Evolutionary conservation across 2,113 vertebrate genomes (phyloP).

Genomic region (Amphilophus citrinellus): DNA sequence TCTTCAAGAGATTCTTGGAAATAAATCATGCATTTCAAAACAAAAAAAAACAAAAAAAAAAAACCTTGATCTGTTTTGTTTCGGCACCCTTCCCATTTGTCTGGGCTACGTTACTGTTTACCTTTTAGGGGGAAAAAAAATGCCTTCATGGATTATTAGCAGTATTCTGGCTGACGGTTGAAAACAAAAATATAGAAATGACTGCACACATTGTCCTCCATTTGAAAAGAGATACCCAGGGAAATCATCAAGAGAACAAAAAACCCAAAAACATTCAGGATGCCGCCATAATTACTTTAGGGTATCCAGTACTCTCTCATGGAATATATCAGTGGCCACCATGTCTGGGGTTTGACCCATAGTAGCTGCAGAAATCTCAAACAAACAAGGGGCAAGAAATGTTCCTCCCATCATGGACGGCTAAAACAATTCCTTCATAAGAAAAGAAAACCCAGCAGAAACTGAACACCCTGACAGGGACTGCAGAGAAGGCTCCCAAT

Average conservation of each 20-base stretch:
- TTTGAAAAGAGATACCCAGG: constrained; percentile 82
- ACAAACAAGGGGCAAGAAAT: constrained; percentile 58
- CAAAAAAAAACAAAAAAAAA: constrained; percentile 15
- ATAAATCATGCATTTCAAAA: constrained; percentile 43
- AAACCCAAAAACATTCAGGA: constrained; percentile 67
- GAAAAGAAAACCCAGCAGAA: constrained; percentile 27
- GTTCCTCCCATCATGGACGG: constrained; percentile 55
- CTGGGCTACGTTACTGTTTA: constrained; percentile 54
- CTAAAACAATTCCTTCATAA: constrained; percentile 18
- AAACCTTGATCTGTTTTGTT: constrained; percentile 58
- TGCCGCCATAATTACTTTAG: constrained; percentile 81
- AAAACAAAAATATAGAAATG: constrained; percentile 81
- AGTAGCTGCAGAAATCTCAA: constrained; percentile 59
- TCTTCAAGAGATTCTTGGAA: constrained; percentile 45
- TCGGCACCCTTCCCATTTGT: constrained; percentile 40
- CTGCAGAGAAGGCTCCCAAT: not conserved
- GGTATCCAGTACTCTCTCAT: constrained; percentile 80
- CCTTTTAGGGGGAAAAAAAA: constrained; percentile 45
- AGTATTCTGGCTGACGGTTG: constrained; percentile 54
- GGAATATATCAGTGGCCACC: constrained; percentile 78
- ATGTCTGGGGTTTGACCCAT: constrained; percentile 68
- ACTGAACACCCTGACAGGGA: constrained; percentile 55
- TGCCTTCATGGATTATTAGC: constrained; percentile 73
- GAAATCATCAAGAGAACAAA: constrained; percentile 82
- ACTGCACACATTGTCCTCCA: constrained; percentile 79